Evolutionary conservation across 1,140 invertebrate species (phyloP), one percentile per base, ranked within the genome.

Genomic region (Anastrepha ludens): DNA sequence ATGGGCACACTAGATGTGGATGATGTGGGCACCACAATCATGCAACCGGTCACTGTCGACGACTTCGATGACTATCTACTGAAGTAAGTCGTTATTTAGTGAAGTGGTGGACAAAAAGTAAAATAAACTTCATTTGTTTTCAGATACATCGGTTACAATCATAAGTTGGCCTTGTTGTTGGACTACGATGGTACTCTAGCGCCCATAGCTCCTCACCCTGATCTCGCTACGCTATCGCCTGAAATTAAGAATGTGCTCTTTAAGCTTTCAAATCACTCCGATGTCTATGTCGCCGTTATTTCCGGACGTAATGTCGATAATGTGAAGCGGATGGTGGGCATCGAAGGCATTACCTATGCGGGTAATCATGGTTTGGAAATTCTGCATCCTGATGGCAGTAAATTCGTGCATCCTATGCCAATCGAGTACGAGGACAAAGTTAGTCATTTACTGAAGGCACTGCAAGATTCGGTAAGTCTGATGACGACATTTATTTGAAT

Each of bases 171-270:
- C 0, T 93, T 98, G 3, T 93, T 98, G 2, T 93, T 98, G 88
- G 97, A 98, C 94, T 98, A 98, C 92, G 98, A 98, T 91, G 98
- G 97, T 29, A 98, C 98, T 0, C 92, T 98, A 88, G 97, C 97
- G 1, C 97, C 97, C 0, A 97, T 98, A 89, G 97, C 97, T 0
- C 96, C 97, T 0, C 97, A 98, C 94, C 98, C 97, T 0, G 97
- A 98, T 93, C 93, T 98, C 59, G 98, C 98, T 44, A 96, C 96
- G 7, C 94, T 98, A 41, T 97, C 97, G 0, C 92, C 95, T 6
- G 97, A 98, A 93, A 98, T 97, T 3, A 97, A 97, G 90, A 96
- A 97, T 89, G 96, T 98, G 29, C 93, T 98, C 11, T 96, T 97
- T 91, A 95, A 97, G 89, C 93, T 98, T 9, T 96, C 97, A n/a